Conservation (phyloP, 2,113 vertebrate species). For the Amia ocellicauda region DNA sequence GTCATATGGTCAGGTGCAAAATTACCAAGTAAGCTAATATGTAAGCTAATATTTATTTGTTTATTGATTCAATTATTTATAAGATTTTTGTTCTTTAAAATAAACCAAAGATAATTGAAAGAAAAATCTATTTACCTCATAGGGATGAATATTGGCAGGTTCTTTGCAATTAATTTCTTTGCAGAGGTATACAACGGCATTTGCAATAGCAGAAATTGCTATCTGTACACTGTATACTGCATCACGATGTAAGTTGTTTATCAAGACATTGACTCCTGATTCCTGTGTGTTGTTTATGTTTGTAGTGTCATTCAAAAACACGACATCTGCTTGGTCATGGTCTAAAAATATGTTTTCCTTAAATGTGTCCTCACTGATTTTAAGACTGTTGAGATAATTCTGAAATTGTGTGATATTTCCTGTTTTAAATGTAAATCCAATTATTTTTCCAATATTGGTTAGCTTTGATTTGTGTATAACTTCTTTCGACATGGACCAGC, state of each 20-base stretch:
- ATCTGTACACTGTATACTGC: conserved; percentile 69
- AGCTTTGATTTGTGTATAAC: conserved; percentile 59
- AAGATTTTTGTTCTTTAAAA: not conserved
- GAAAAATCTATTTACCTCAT: conserved; percentile 71
- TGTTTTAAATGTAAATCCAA: conserved; percentile 81
- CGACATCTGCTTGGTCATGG: conserved; percentile 53
- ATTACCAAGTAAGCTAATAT: not conserved
- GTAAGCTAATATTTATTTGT: not conserved
- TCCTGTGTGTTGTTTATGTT: not conserved
- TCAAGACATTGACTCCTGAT: conserved; percentile 2
- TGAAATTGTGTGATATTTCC: conserved; percentile 62
- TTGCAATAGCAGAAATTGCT: conserved; percentile 69
- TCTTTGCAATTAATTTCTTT: conserved; percentile 59
- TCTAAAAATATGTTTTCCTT: conserved; percentile 61
- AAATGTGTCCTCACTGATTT: conserved; percentile 18
- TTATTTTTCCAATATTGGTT: conserved; percentile 67
- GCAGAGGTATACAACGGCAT: conserved; percentile 69
- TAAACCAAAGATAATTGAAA: not conserved
- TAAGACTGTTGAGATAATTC: conserved; percentile 65
- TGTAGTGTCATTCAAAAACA: not conserved
- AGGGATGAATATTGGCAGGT: conserved; percentile 62
- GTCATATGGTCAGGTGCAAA: not conserved
- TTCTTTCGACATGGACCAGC: conserved; percentile 70
- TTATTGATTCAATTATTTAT: not conserved
- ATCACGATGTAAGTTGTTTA: conserved; percentile 32